Evolutionary conservation across 2,113 vertebrate species (phyloP), one percentile per base, ranked within the genome.

Genomic region (Pyrgilauda ruficollis): DNA sequence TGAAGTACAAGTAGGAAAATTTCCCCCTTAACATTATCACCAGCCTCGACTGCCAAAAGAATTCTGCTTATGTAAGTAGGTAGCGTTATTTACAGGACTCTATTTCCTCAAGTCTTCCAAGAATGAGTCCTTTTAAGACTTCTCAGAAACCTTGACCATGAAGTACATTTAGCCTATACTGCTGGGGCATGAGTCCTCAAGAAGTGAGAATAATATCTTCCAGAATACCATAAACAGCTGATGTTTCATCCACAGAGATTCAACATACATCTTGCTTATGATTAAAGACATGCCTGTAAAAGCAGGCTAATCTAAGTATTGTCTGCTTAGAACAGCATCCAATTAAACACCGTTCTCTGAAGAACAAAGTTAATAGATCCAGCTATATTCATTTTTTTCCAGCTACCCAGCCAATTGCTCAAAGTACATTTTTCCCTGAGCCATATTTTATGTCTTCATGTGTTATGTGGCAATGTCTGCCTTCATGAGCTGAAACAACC

Each of bases 331-430:
- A 96, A 82, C 58, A 92, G 88, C 62, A 93, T 97, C 92, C 96
- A 95, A 96, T 97, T 97, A 96, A 96, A 93, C 86, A 93, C 88
- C 88, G 84, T 84, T 87, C 88, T 92, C 83, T 89, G 72, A 90
- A 96, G 92, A 95, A 84, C 41, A 41, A 92, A 93, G 66, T 93
- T 84, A 89, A 53, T 31, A 81, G 76, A 93, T 93, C 80, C 88
- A 95, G 90, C 93, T 94, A 96, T 82, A 96, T 58, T 93, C 44
- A 53, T 95, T 79, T 94, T 92, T 97, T 97, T 96, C 94, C 96
- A 97, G 76, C 49, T 94, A 77, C 62, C 24, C 92, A 87, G 96
- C 96, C 96, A 97, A 94, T 21, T 94, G 80, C 86, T 96, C 33
- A 31, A 77, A 95, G 92, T 89, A 92, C 69, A 78, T 92, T 97